Evolutionary conservation across 2,113 vertebrate species (phyloP).

Genomic region (Hyla sarda): DNA sequence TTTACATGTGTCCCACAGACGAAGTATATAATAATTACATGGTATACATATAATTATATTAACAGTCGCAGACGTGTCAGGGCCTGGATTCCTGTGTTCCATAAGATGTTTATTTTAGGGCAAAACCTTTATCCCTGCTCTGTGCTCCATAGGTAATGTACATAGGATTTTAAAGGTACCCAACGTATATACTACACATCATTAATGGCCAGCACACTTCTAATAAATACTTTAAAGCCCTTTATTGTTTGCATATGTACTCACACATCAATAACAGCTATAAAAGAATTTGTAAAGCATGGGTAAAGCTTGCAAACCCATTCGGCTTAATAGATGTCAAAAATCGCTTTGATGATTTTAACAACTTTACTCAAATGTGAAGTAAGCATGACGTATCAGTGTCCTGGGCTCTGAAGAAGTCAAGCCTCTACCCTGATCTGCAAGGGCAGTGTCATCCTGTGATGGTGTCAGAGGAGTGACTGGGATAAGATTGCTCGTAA

Average conservation of each 20-base stretch:
- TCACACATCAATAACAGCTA: constrained; percentile 54
- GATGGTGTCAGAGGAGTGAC: constrained; percentile 32
- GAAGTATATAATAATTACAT: constrained; percentile 37
- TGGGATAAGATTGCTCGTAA: constrained; percentile 38
- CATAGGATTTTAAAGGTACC: constrained; percentile 19
- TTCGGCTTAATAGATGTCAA: constrained; percentile 32
- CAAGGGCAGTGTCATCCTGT: constrained; percentile 22
- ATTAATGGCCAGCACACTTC: constrained; percentile 33
- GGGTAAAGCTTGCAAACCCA: constrained; percentile 18
- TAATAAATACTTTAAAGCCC: constrained; percentile 46
- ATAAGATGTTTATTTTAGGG: constrained; percentile 1
- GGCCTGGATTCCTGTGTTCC: not conserved
- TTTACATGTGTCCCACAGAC: constrained; percentile 27
- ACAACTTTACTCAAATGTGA: constrained; percentile 45
- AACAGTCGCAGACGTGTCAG: constrained; percentile 12
- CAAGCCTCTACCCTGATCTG: constrained; percentile 14
- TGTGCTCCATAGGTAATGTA: constrained; percentile 8
- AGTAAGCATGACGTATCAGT: constrained; percentile 35
- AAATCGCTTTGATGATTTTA: constrained; percentile 50
- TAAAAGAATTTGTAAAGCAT: constrained; percentile 50
- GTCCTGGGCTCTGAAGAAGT: constrained; percentile 17
- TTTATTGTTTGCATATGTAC: constrained; percentile 52
- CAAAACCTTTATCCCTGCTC: not conserved
- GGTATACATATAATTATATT: constrained; percentile 38
- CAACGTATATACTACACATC: constrained; percentile 23